Conservation (phyloP, 2,888 invertebrate genomes). For the Ceraclea dissimilis region DNA sequence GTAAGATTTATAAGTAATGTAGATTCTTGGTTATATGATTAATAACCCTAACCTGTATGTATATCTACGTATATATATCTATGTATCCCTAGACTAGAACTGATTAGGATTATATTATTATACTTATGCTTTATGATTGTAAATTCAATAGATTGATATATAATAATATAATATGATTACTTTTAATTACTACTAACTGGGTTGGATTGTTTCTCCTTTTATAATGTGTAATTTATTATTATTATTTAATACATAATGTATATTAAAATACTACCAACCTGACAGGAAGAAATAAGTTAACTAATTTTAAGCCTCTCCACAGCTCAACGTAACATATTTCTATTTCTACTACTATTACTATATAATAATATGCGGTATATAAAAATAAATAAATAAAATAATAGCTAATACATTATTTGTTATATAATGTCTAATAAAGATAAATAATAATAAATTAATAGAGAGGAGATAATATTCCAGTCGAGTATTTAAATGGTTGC, state of each 20-base stretch:
- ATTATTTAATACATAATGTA: neutral
- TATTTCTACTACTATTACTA: neutral
- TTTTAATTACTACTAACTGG: conserved; percentile 20
- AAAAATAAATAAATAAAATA: neutral
- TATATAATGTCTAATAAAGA: neutral
- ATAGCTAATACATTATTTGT: neutral
- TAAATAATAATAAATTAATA: neutral
- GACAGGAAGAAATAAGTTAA: conserved; percentile 17
- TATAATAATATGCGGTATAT: neutral
- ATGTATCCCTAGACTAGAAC: conserved; percentile 27
- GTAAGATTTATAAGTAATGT: neutral
- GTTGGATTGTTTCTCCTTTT: conserved; percentile 15
- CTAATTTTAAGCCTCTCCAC: conserved; percentile 24
- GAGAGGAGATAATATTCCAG: neutral
- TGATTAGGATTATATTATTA: conserved; percentile 25
- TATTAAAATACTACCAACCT: no score
- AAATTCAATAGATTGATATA: conserved; percentile 20
- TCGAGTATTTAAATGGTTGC: neutral
- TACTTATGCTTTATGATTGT: conserved; percentile 24
- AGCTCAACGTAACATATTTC: neutral
- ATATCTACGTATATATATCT: conserved; percentile 3
- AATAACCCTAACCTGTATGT: neutral
- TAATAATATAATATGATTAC: conserved; percentile 1
- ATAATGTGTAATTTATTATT: neutral
- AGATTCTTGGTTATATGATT: neutral